phyloP scores from a whole-genome alignment of 2,888 invertebrate genomes.

The Xestoiulus laeticollis region DNA sequence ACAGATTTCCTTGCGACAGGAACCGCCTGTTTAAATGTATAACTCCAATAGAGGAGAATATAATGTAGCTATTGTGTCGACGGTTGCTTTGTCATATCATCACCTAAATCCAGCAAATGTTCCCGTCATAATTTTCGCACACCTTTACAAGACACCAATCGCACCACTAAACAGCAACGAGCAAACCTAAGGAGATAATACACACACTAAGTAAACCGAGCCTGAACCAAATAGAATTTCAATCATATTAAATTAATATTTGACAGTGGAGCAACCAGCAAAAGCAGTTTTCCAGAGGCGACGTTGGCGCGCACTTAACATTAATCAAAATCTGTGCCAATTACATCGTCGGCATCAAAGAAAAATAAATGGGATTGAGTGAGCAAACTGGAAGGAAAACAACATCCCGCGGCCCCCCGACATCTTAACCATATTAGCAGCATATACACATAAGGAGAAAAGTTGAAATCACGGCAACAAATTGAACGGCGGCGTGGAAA shows the following conservation, averaged over 20 bases:
- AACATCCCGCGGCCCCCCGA: conserved; percentile 32
- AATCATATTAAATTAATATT: conserved; percentile 33
- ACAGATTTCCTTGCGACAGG: too few species aligned
- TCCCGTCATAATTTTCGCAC: background rate
- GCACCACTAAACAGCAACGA: background rate
- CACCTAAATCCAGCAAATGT: background rate
- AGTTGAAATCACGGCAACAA: conserved; percentile 7
- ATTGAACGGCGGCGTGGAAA: conserved; percentile 20
- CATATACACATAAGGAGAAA: background rate
- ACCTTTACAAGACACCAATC: background rate
- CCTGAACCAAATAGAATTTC: conserved; percentile 27
- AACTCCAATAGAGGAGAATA: too few species aligned
- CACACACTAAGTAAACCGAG: background rate
- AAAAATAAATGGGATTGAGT: conserved; percentile 37
- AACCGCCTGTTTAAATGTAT: too few species aligned
- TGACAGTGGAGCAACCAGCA: background rate
- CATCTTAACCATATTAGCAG: conserved; percentile 24
- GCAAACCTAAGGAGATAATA: background rate
- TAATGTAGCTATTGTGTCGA: too few species aligned
- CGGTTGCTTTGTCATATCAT: background rate
- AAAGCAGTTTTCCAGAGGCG: conserved; percentile 11
- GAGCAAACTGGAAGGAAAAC: conserved; percentile 30
- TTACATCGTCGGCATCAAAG: conserved; percentile 29
- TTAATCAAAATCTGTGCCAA: conserved; percentile 30
- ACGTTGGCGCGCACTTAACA: background rate